Conservation (phyloP, 2,113 vertebrate genomes). For the Uria lomvia region DNA sequence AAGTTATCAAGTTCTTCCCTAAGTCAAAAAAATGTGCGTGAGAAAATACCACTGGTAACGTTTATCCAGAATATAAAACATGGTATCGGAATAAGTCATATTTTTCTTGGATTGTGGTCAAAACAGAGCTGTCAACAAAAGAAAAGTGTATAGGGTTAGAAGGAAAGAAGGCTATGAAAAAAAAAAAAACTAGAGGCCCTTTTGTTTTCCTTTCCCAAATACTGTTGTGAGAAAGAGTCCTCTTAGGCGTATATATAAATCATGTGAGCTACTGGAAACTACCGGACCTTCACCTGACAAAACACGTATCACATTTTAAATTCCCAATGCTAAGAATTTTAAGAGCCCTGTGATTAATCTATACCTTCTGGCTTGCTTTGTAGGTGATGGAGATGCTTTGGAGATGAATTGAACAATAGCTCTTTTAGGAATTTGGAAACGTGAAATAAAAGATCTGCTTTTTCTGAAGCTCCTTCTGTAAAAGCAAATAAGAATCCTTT, state of each 20-base stretch:
- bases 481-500: neutral
- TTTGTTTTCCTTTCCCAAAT: conserved; percentile 41
- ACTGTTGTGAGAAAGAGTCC: neutral
- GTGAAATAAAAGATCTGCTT: neutral
- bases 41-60: conserved; percentile 37
- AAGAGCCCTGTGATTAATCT: neutral
- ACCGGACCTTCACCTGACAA: neutral
- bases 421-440: neutral
- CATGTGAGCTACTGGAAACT: neutral
- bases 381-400: neutral
- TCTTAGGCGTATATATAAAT: neutral
- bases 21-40: neutral
- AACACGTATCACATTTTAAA: neutral
- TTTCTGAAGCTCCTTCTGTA: neutral
- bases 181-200: neutral
- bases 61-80: conserved; percentile 32
- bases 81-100: neutral
- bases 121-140: conserved; percentile 42
- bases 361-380: neutral
- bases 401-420: neutral
- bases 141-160: neutral
- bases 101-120: conserved; percentile 61
- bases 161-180: neutral
- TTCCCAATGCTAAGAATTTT: neutral
- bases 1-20: neutral